Evolutionary conservation across 2,113 vertebrate species (phyloP), one percentile per base, ranked within the genome.

Genomic region (Toxotes chatareus): DNA sequence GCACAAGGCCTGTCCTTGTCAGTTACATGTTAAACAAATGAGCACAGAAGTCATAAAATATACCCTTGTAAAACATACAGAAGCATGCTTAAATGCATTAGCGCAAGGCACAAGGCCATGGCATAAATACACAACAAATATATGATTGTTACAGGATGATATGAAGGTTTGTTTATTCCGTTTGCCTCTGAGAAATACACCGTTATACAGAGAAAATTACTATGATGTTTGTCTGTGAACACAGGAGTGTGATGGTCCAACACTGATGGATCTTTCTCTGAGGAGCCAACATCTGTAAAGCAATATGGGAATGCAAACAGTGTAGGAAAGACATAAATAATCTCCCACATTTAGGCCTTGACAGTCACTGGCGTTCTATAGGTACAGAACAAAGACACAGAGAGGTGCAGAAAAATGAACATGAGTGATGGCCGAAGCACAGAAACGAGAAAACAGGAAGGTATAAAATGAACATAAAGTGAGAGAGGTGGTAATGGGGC

Each of bases 21-120:
- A 90, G 82, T 89, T 84, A 77, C 80, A 83, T 87, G 87, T 84
- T 81, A 87, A 92, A 90, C 86, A 90, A 92, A 92, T 89, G 82
- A 93, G 79, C 31, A 23, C 47, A 75, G 79, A 56, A 53, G 76
- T 85, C 80, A 82, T 88, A 83, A 93, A 91, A 68, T 91, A 67
- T 62, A n/a, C 38, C 23, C 49, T 86, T 77, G 74, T 92, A 88
- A 88, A 90, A 75, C 63, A 83, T 74, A 21, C 68, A 73, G 79
- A 83, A 79, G 4, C 60, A 44, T 78, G 60, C 57, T 59, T 31
- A 63, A 70, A 72, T 84, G 59, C 59, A 7, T 86, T 84, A 76
- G 27, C 27, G 27, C 27, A 27, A 27, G 60, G 79, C 56, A 69
- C 59, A 51, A n/a, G 66, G 51, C 53, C 32, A 42, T 55, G 36